Evolutionary conservation across 2,113 vertebrate species (phyloP), one percentile per base, ranked within the genome.

Genomic region (Semnornis frantzii): DNA sequence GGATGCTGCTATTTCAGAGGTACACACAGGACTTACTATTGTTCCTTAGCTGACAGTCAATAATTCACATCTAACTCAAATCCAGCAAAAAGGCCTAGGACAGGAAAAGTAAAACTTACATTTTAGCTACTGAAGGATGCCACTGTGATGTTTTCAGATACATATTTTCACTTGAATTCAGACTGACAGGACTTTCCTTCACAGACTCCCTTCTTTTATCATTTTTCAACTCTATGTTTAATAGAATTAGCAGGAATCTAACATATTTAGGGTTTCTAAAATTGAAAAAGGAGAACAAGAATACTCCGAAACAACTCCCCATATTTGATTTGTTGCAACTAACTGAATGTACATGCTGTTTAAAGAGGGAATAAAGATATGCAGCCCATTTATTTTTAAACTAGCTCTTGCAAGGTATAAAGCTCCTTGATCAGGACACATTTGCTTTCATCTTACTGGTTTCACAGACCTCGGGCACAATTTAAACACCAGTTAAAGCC

Each of bases 1-100:
- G 9, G 81, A 25, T 2, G 17, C 31, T 16, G 39, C 54, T 37
- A 10, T 15, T 23, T n/a, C 2, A 0, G 57, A 79, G 31, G 28
- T 3, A 14, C 39, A 28, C 52, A 31, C 54, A 92, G 57, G 39
- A 62, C 34, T 62, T 15, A 28, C 10, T 33, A 4, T 28, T 4
- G 0, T 7, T n/a, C 63, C 52, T 58, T 0, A 0, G 62, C 52
- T 63, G 85, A 48, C 52, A 71, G 66, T 46, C 62, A 64, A 5
- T 30, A 91, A 68, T 4, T 55, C 63, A 6, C 42, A 33, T 78
- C 24, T 44, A 30, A 28, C 81, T 86, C 15, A 1, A 77, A 80
- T 1, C 34, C 25, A 72, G 59, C 50, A 85, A 23, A 64, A 82
- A 62, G 7, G 9, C 25, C 72, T 44, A 24, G 48, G n/a, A 66